phyloP scores from a whole-genome alignment of 2,797 vertebrate genomes.

The Moxostoma hubbsi region DNA sequence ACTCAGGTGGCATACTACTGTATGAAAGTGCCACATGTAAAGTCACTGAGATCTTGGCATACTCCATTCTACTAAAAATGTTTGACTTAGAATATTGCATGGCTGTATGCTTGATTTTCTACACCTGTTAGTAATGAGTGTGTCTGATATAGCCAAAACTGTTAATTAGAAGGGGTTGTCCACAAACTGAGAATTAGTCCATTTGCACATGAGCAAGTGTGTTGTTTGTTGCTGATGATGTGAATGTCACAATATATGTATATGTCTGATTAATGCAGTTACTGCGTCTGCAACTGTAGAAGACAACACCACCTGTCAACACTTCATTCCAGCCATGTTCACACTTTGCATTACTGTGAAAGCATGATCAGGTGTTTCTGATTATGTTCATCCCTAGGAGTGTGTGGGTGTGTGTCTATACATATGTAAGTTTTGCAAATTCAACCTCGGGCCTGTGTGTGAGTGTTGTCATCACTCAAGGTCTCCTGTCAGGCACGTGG shows the following conservation, averaged over 20 bases:
- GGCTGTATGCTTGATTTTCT: no score
- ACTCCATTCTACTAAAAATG: no score
- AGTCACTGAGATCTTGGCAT: no score
- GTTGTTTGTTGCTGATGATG: no score
- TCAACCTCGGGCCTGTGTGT: slow-evolving; percentile 24
- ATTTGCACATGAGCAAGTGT: no score
- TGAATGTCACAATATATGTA: background rate
- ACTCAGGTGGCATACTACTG: no score
- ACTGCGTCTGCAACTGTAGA: background rate
- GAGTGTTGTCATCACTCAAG: slow-evolving; percentile 30
- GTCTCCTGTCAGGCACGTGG: slow-evolving; percentile 50
- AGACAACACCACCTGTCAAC: background rate
- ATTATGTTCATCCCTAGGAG: slow-evolving; percentile 3
- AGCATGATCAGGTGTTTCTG: background rate
- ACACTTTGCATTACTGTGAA: background rate
- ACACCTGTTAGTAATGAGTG: no score
- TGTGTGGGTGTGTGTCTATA: slow-evolving; percentile 15
- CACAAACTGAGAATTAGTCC: no score
- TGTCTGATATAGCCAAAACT: no score
- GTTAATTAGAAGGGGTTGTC: no score
- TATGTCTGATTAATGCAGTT: background rate
- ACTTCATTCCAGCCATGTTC: background rate
- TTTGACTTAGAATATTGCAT: no score
- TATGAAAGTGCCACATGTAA: no score
- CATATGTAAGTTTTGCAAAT: slow-evolving; percentile 12